Conservation (phyloP, 2,797 vertebrate species). For the Enteromius thamalakanensis region DNA sequence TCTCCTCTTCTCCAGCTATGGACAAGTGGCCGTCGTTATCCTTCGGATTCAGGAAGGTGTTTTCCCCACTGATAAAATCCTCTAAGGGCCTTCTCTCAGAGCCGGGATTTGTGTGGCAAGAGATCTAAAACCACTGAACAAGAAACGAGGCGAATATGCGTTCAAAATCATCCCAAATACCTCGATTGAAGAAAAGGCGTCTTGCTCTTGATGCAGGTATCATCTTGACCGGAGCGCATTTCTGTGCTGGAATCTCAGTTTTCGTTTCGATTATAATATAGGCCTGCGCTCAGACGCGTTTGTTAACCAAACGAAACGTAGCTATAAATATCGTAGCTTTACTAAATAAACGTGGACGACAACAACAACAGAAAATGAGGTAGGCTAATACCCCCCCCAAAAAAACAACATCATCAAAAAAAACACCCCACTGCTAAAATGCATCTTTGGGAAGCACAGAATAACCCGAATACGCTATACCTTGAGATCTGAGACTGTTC, state of each 20-base stretch:
- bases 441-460: not conserved
- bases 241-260: conserved; percentile 31
- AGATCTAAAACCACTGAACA: conserved; percentile 50
- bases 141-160: conserved; percentile 49
- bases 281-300: not conserved
- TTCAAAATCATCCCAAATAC: conserved; percentile 7
- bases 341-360: conserved; percentile 8
- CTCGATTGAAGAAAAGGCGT: conserved; percentile 13
- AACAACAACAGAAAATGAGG: not conserved
- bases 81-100: conserved; percentile 42
- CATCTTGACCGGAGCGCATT: conserved; percentile 9
- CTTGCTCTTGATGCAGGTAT: conserved; percentile 32
- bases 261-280: conserved; percentile 27
- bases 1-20: conserved; percentile 39
- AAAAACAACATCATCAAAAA: too few species aligned
- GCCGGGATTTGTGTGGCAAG: conserved; percentile 51
- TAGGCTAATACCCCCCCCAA: not conserved
- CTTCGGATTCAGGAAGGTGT: conserved; percentile 38
- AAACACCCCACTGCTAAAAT: not conserved
- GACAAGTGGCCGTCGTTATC: conserved; percentile 47
- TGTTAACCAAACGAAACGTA: conserved; percentile 61
- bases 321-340: not conserved
- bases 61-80: conserved; percentile 34
- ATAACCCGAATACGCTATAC: not conserved
- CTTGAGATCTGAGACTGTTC: conserved; percentile 58